These are phyloP conservation scores for Tachina lurida DNA, from an alignment of 2,888 invertebrate species.

Conservation along the genomic window DNA sequence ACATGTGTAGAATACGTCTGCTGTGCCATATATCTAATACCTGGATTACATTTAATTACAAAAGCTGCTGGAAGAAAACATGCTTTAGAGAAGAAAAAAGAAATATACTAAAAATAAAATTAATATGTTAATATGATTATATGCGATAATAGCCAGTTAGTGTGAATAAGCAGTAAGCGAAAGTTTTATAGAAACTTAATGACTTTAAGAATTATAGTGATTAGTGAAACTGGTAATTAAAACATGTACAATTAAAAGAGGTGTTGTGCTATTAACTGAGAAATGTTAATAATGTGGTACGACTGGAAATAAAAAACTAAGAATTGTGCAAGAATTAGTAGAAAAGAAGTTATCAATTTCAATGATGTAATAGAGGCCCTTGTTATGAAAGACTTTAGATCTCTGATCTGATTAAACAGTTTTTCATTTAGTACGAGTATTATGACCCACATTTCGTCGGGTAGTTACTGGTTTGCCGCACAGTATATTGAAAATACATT, in stretches of 20 bases:
- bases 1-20: not conserved
- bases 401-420: too few relatives aligned
- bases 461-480: too few relatives aligned
- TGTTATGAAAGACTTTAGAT: too few relatives aligned
- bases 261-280: not conserved
- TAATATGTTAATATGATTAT: not conserved
- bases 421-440: too few relatives aligned
- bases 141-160: constrained; percentile 1
- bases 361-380: too few relatives aligned
- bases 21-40: constrained; percentile 27
- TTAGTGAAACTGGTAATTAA: not conserved
- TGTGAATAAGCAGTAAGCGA: not conserved
- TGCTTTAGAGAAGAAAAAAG: constrained; percentile 17
- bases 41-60: constrained; percentile 3
- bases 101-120: constrained; percentile 2
- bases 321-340: not conserved
- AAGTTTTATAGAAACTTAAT: constrained; percentile 1
- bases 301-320: not conserved
- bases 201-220: not conserved
- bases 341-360: too few relatives aligned
- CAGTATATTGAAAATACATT: too few relatives aligned
- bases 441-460: too few relatives aligned
- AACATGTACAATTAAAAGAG: not conserved
- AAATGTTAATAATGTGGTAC: not conserved
- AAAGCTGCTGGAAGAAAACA: not conserved